Conservation (phyloP, 2,888 invertebrate genomes). For the Buathra laborator region DNA sequence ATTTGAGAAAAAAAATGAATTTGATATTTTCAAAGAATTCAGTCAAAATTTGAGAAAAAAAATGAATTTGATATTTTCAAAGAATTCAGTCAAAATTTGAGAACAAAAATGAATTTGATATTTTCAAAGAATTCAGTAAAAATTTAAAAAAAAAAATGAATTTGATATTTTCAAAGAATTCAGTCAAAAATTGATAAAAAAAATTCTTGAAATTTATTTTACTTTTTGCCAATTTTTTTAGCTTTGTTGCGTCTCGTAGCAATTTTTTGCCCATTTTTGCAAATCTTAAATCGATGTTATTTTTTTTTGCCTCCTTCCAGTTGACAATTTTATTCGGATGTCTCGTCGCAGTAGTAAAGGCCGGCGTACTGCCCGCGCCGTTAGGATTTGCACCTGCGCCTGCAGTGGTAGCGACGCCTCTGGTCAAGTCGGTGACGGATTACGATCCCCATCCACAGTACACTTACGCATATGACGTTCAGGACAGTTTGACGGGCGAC, state of each 20-base stretch:
- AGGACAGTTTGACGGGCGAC: constrained; percentile 80
- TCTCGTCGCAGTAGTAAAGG: constrained; percentile 65
- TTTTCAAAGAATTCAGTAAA: too few species aligned
- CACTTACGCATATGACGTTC: constrained; percentile 81
- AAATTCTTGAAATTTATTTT: too few species aligned
- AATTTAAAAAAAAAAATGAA: background rate
- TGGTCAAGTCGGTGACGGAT: constrained; percentile 70
- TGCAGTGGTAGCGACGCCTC: constrained; percentile 65
- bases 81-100: background rate
- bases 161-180: background rate
- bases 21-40: too few species aligned
- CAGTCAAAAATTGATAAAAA: too few species aligned
- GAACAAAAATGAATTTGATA: background rate
- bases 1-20: too few species aligned
- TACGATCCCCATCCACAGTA: constrained; percentile 82
- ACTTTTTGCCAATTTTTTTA: background rate
- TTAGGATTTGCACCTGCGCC: constrained; percentile 72
- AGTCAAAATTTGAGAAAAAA: too few species aligned
- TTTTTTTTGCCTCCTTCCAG: constrained; percentile 66
- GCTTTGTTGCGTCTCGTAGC: too few species aligned
- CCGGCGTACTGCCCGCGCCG: constrained; percentile 72
- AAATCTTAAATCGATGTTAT: constrained; percentile 16
- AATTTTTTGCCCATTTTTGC: too few species aligned
- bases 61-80: too few species aligned
- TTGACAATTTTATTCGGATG: constrained; percentile 68